phyloP scores from a whole-genome alignment of 2,113 vertebrate genomes.

The Parus major region DNA sequence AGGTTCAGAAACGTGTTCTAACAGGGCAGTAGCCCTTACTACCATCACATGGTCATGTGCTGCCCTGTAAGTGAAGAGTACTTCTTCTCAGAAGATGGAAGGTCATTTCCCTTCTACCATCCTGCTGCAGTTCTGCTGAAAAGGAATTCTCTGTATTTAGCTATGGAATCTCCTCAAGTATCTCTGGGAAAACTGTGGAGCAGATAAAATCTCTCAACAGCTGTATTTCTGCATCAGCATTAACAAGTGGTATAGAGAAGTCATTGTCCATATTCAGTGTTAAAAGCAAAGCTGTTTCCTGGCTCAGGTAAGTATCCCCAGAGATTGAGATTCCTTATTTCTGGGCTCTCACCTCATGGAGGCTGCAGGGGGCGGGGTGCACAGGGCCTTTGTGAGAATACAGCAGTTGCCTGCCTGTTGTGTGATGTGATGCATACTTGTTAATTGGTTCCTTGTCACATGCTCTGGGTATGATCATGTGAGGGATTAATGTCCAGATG shows the following conservation, averaged over 20 bases:
- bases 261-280: neutral
- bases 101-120: neutral
- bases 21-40: neutral
- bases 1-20: neutral
- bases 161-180: neutral
- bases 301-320: neutral
- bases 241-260: neutral
- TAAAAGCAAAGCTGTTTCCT: neutral
- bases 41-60: neutral
- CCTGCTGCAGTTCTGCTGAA: neutral
- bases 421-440: accelerated
- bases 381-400: neutral
- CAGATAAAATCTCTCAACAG: neutral
- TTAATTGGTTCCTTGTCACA: neutral
- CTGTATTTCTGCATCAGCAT: neutral
- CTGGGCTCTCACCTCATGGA: neutral
- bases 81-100: neutral
- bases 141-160: neutral
- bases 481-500: neutral
- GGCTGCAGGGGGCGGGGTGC: neutral
- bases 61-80: neutral
- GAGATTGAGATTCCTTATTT: accelerated
- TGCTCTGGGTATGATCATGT: neutral
- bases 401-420: accelerated
- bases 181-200: neutral